phyloP scores from a whole-genome alignment of 2,113 vertebrate species.

The Neodon shergylaensis region DNA sequence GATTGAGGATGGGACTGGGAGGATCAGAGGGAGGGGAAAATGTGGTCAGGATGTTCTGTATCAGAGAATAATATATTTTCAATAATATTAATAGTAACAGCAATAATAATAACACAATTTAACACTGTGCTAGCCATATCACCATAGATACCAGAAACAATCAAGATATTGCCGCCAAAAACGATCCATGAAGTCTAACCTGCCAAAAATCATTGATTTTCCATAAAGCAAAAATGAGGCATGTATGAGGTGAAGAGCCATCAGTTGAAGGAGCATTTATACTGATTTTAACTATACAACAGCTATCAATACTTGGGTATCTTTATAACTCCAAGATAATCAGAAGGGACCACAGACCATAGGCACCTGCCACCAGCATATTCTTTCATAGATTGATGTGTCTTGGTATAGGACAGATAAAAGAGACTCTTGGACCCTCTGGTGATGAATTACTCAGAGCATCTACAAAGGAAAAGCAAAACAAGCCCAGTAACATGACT shows the following conservation, averaged over 20 bases:
- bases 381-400: neutral
- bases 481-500: neutral
- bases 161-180: neutral
- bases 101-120: neutral
- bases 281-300: neutral
- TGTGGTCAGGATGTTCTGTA: neutral
- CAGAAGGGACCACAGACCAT: neutral
- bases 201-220: neutral
- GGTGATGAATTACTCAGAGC: neutral
- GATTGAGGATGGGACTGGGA: neutral
- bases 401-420: neutral
- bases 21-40: neutral
- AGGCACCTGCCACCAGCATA: neutral
- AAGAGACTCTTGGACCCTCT: neutral
- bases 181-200: neutral
- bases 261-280: neutral
- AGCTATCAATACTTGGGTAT: neutral
- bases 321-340: neutral
- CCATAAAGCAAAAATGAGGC: neutral
- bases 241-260: neutral
- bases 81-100: neutral
- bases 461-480: neutral
- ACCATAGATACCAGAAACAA: neutral
- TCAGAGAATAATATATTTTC: neutral
- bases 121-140: fast-evolving